Evolutionary conservation across 2,888 invertebrate species (phyloP), one percentile per base, ranked within the genome.

Genomic region (Nyleta sp.): DNA sequence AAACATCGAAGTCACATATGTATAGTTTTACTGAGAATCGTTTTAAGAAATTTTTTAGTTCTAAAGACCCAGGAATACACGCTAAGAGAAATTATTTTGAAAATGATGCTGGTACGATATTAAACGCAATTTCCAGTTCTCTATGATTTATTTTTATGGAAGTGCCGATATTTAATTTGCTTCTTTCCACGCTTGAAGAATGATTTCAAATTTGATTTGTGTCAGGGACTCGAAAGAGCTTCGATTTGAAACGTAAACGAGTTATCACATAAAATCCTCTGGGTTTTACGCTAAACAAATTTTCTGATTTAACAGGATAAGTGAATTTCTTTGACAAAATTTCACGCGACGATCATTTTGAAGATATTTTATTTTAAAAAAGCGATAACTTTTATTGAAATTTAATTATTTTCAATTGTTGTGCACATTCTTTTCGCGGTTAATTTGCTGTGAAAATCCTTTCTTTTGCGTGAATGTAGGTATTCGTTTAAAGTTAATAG

Each of bases 181-280:
- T 28, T 28, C 7, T 28, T 28, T 28, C 10, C 28, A 28, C 28
- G 10, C 28, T 10, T 28, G n/a, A 22, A 22, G 46, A 22, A n/a
- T 22, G 46, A 46, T 46, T 46, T 46, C 17, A 46, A 46, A 46
- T 46, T 46, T 46, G 46, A 42, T 42, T 42, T 42, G 42, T 17
- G 46, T 46, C 22, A n/a, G 22, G 46, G 22, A 10, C 20, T 22
- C 11, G 2, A n/a, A 46, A 48, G 24, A 48, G 13, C 48, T 24
- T 28, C 13, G 13, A 28, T 48, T 28, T 48, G 28, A 48, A 28
- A 48, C 28, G 13, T 48, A 48, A 24, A 24, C 13, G 13, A 28
- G 48, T 48, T 48, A 48, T 28, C 11, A 13, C 7, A 28, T 48
- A 48, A 48, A 28, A 22, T 22, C 46, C 22, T 46, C 46, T 46